Base-by-base conservation (phyloP, 2,797 vertebrate genomes). In the Syngnathus rostellatus region DNA sequence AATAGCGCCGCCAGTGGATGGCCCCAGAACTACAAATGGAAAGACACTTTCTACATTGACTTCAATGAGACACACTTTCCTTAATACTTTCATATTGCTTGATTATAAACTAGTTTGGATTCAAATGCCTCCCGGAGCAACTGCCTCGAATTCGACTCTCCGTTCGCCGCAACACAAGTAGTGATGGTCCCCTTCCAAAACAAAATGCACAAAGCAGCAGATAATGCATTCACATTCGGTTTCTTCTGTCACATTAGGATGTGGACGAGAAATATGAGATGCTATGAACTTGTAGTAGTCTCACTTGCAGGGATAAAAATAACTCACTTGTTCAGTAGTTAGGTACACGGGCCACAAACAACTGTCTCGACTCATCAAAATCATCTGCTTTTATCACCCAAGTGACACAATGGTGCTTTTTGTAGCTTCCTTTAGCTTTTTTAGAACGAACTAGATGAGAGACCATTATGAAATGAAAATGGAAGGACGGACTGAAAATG, bases 131-230 rank as follows among this genome's bases (percentile, higher is more conserved):
- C 74, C 75, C 62, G 58, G 75, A 77, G 79, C 78, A 83, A 69
- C 69, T 80, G 78, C 80, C 77, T 77, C 74, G 63, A 80, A 78
- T 79, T 55, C 71, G 75, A 74, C 74, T 80, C 76, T 68, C 12
- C 40, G 69, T 62, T 71, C 69, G 65, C 76, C 63, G 71, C 64
- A 74, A 70, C 69, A 55, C 70, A 62, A 31, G 64, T 19, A 45
- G 65, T 75, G 79, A 78, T 68, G 64, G 48, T 65, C 41, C 71
- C 66, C 7, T 46, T 72, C 54, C 66, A 73, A 79, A 69, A 66
- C 72, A 81, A 77, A 79, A 68, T 73, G 76, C 76, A 75, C 38
- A 71, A 62, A 73, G 66, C 73, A 78, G 79, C 76, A 76, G 71
- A 80, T 80, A 66, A 63, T 72, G 57, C 65, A 59, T 76, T 74